Evolutionary conservation across 2,113 vertebrate species (phyloP).

Genomic region (Malaclemys terrapin): DNA sequence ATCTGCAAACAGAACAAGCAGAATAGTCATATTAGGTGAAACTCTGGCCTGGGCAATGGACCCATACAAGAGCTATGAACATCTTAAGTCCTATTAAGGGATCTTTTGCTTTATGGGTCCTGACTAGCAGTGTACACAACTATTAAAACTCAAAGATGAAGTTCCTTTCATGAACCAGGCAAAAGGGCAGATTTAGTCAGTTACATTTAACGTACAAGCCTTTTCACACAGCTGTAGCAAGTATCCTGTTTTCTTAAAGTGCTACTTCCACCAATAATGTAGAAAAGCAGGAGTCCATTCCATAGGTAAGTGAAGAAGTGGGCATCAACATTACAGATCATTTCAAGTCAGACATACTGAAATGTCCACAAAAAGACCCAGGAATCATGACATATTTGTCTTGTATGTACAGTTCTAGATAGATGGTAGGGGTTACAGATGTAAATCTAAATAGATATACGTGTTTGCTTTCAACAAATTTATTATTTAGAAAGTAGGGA

Average conservation of each 20-base stretch:
- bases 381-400: neutral
- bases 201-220: neutral
- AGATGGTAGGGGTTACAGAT: neutral
- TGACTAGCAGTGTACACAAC: neutral
- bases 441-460: neutral
- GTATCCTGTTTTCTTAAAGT: neutral
- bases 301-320: neutral
- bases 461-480: neutral
- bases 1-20: neutral
- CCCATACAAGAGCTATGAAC: fast-evolving
- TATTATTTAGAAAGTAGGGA: neutral
- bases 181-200: neutral
- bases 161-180: neutral
- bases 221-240: neutral
- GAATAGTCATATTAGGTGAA: neutral
- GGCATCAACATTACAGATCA: neutral
- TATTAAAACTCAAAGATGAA: neutral
- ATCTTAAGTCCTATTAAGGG: neutral
- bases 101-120: neutral
- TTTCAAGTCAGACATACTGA: neutral
- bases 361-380: neutral
- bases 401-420: neutral
- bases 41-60: fast-evolving
- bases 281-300: neutral
- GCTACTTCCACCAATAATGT: neutral